A percentile compares a stretch with the other conserved stretches of the same genome.
Evolutionary conservation across 2,113 vertebrate species (phyloP).

Genomic region (Phyllopteryx taeniolatus): DNA sequence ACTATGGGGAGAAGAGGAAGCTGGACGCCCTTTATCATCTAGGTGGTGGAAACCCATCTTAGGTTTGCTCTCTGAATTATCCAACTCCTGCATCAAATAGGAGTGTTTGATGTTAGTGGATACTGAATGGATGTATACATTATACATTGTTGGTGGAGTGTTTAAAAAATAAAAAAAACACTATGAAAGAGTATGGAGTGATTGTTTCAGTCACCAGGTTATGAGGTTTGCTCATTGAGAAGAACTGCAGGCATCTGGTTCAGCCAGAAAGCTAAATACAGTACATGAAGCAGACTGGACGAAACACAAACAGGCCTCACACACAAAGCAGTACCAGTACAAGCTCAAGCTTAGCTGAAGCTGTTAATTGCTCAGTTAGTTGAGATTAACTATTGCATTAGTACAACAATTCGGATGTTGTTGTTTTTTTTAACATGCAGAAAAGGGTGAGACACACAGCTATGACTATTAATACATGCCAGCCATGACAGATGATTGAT

Average conservation of each 20-base stretch:
- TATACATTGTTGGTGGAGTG: not conserved
- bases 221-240: not conserved
- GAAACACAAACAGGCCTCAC: constrained; percentile 8
- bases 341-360: not conserved
- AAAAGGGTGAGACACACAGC: constrained; percentile 21
- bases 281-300: constrained; percentile 7
- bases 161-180: not conserved
- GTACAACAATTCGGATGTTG: not conserved
- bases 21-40: constrained; percentile 63
- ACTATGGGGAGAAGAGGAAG: constrained; percentile 65
- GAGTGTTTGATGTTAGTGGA: constrained; percentile 7
- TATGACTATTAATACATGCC: constrained; percentile 14
- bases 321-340: constrained; percentile 9
- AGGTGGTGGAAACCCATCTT: constrained; percentile 64
- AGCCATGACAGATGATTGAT: constrained; percentile 30
- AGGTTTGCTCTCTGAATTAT: constrained; percentile 76
- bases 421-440: constrained; percentile 22
- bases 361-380: not conserved
- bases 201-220: constrained; percentile 14
- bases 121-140: not conserved
- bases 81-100: constrained; percentile 74
- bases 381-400: constrained; percentile 6
- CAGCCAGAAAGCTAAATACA: not conserved
- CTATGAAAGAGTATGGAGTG: not conserved
- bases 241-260: constrained; percentile 4